Evolutionary conservation across 2,797 vertebrate species (phyloP), one percentile per base, ranked within the genome.

Genomic region (Neostethus bicornis): DNA sequence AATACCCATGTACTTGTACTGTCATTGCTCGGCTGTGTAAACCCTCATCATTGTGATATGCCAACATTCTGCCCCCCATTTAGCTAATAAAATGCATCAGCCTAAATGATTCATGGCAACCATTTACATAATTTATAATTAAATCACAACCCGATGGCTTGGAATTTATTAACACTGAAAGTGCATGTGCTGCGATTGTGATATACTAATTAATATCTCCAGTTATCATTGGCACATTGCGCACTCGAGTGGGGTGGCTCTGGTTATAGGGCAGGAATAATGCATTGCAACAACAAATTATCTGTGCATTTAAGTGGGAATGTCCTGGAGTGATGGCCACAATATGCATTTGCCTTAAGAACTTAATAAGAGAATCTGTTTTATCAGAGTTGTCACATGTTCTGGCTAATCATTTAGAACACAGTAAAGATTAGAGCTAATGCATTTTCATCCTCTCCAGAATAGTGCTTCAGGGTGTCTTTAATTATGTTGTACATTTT

Each of bases 111-210:
- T 93, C 91, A 94, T 93, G 85, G 87, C 89, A 87, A 73, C 75
- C 87, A 89, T 92, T 93, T 93, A 90, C 90, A 94, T 93, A 94
- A 94, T 94, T 92, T 87, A 93, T 94, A 93, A 95, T 94, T 94
- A 94, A 94, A 94, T 94, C 91, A 91, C 89, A 88, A 89, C 56
- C 83, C 83, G 89, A 92, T 91, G 92, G 84, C 86, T 86, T 89
- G 92, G 93, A 95, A 95, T 93, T 91, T 93, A 95, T 95, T 93
- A 91, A 88, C 91, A 90, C 92, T 93, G 93, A 95, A 94, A 89
- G 91, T 87, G 89, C 90, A 90, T 87, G 89, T 91, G 91, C 91
- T 81, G 86, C 80, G 81, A 88, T 92, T 79, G 85, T 86, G 85
- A 92, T 92, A 81, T 66, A 91, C 89, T 92, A 93, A 95, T 94